Percentiles rank a stretch among this genome's conserved stretches.
These are phyloP conservation scores for Apis dorsata DNA, from an alignment of 1,140 invertebrate genomes.

Conservation along the genomic window DNA sequence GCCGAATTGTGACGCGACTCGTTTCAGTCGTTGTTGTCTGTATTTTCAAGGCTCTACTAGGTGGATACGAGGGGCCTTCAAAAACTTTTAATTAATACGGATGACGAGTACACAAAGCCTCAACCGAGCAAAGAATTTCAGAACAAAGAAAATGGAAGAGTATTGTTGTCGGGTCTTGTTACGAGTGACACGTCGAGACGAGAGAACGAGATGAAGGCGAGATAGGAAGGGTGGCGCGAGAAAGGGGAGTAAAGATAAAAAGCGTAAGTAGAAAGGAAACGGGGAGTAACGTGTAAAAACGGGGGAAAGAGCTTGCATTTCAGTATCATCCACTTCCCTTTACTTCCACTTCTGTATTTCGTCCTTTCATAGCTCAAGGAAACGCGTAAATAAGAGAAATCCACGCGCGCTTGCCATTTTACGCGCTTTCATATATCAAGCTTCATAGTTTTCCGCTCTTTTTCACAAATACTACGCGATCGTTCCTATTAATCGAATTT, in stretches of 20 bases:
- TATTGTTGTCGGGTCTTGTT: constrained; percentile 76
- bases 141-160: constrained; percentile 71
- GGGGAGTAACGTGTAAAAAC: constrained; percentile 50
- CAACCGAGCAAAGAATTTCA: constrained; percentile 70
- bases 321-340: constrained; percentile 54
- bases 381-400: constrained; percentile 58
- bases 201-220: constrained; percentile 46
- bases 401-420: constrained; percentile 41
- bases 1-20: constrained; percentile 35
- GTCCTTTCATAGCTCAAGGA: constrained; percentile 41
- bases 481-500: not conserved
- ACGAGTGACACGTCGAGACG: constrained; percentile 59
- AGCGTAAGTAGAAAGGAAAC: constrained; percentile 28
- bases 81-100: constrained; percentile 76
- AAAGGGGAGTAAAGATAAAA: constrained; percentile 31
- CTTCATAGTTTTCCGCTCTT: not conserved
- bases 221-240: constrained; percentile 10
- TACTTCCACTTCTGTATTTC: constrained; percentile 40
- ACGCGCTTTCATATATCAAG: constrained; percentile 3
- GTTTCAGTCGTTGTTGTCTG: constrained; percentile 44
- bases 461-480: not conserved
- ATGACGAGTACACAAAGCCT: constrained; percentile 69
- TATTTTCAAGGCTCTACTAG: constrained; percentile 42
- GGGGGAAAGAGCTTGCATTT: constrained; percentile 54
- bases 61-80: constrained; percentile 61